Conservation (phyloP, 2,888 invertebrate genomes). For the Latheticus oryzae region DNA sequence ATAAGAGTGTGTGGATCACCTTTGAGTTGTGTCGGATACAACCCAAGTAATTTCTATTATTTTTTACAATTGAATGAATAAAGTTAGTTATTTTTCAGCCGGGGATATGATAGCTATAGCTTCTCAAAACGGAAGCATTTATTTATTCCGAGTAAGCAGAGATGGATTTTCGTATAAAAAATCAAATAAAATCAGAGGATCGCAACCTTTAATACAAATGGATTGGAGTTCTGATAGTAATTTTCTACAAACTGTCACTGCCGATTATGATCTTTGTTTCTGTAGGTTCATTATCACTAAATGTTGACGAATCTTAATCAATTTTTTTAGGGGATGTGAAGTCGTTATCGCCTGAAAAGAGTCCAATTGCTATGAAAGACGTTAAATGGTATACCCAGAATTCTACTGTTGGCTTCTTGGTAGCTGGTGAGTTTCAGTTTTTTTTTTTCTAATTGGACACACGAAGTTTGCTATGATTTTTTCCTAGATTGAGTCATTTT, state of each 20-base stretch:
- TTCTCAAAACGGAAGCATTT: conserved; percentile 88
- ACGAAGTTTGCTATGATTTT: conserved; percentile 23
- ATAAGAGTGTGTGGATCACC: conserved; percentile 89
- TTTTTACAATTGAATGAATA: too few species aligned
- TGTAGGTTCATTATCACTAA: conserved; percentile 73
- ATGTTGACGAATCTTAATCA: neutral
- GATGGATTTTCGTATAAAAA: conserved; percentile 93
- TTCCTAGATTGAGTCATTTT: too few species aligned
- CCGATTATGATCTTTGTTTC: conserved; percentile 89
- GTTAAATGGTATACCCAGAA: conserved; percentile 91
- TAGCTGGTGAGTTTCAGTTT: conserved; percentile 81
- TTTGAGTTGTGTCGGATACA: conserved; percentile 86
- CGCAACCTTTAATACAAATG: conserved; percentile 85
- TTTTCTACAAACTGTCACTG: conserved; percentile 88
- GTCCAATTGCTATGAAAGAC: conserved; percentile 90
- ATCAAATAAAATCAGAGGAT: conserved; percentile 87
- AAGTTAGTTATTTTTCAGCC: conserved; percentile 72
- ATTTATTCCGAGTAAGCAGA: conserved; percentile 85
- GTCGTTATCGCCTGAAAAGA: conserved; percentile 86
- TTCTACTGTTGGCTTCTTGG: conserved; percentile 87
- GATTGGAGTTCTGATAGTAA: conserved; percentile 94
- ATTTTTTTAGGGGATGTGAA: conserved; percentile 85
- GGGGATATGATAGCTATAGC: conserved; percentile 90
- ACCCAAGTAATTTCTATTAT: conserved; percentile 74
- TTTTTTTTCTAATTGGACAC: neutral